phyloP scores from a whole-genome alignment of 2,113 vertebrate species.

The Ardeotis arabs region DNA sequence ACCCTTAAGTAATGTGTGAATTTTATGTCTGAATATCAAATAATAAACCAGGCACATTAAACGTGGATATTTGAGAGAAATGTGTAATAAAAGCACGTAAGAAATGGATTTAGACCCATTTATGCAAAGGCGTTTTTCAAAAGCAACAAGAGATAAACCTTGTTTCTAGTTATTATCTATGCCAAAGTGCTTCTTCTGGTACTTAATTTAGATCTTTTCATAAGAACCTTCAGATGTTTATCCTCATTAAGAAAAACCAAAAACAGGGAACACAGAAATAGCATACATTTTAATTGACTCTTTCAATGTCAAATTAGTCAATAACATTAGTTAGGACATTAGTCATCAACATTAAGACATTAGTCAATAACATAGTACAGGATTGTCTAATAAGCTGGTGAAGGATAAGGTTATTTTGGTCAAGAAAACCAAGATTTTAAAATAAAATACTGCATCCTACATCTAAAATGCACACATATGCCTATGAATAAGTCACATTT shows the following conservation, averaged over 20 bases:
- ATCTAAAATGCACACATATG: no score
- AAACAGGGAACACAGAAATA: neutral
- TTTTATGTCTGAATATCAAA: neutral
- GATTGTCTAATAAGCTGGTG: neutral
- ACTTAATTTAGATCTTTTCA: neutral
- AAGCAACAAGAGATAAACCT: neutral
- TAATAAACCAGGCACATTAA: neutral
- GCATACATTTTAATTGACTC: neutral
- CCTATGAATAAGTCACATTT: no score
- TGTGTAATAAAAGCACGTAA: neutral
- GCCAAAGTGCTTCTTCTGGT: neutral
- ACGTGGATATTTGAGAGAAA: neutral
- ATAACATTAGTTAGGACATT: neutral
- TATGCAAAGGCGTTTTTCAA: neutral
- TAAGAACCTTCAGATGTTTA: neutral
- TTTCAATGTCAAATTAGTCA: neutral
- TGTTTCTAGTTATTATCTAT: neutral
- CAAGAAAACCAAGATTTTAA: no score
- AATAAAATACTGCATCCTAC: no score
- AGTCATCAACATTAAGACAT: no score
- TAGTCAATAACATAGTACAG: neutral
- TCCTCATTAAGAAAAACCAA: neutral
- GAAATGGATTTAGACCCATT: neutral
- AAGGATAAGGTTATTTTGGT: neutral
- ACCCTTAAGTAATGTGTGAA: neutral